Conservation (phyloP, 2,888 invertebrate species). For the Eudasyphora cyanicolor region DNA sequence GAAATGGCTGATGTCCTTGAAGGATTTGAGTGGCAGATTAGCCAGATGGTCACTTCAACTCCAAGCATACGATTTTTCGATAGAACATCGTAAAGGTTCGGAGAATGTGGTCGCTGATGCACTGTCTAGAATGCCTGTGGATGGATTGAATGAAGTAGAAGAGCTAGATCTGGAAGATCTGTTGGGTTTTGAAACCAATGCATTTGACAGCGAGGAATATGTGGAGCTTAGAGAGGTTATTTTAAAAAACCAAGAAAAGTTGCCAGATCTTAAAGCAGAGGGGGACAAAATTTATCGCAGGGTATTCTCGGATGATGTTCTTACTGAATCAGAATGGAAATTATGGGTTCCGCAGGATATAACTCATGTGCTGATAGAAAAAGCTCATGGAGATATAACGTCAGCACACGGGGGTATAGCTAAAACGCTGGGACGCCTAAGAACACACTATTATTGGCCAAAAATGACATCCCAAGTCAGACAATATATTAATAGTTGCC, state of each 20-base stretch:
- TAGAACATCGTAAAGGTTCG: slow-evolving; percentile 20
- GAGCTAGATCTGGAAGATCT: not conserved
- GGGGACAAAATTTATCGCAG: not conserved
- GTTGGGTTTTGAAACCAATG: not conserved
- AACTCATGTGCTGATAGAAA: too few relatives aligned
- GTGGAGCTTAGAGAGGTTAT: not conserved
- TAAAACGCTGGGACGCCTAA: too few relatives aligned
- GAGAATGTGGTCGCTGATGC: not conserved
- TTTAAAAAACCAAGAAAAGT: not conserved
- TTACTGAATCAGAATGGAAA: not conserved
- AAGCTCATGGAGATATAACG: too few relatives aligned
- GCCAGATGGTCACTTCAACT: slow-evolving; percentile 29
- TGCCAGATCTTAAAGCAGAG: not conserved
- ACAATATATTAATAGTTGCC: too few relatives aligned
- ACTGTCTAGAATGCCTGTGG: too few relatives aligned
- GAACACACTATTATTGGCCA: too few relatives aligned
- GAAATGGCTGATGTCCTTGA: slow-evolving; percentile 29
- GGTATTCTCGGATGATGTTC: not conserved
- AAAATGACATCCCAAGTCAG: too few relatives aligned
- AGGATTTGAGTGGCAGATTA: slow-evolving; percentile 24
- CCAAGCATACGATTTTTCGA: slow-evolving; percentile 19
- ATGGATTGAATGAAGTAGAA: slow-evolving; percentile 16
- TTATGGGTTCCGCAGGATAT: too few relatives aligned
- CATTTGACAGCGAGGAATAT: not conserved
- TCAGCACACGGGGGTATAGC: too few relatives aligned